Base-by-base conservation (phyloP, 2,113 vertebrate species). In the Colossoma macropomum region DNA sequence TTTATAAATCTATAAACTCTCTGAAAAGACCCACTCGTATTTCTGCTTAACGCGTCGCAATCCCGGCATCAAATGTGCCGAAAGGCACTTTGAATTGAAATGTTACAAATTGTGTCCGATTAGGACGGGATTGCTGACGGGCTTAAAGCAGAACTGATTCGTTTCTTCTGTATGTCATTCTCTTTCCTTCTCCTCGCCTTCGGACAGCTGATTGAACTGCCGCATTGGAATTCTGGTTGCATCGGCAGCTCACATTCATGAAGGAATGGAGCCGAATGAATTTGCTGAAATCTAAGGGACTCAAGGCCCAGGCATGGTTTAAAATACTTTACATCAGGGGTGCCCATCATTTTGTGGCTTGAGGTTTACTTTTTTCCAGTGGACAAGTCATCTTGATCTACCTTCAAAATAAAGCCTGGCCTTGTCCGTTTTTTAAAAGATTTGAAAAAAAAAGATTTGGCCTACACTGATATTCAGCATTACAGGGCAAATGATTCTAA, bases 1-100 rank as follows among this genome's bases (percentile, higher is more conserved):
- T 94, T 96, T 95, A 94, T 93, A 95, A 96, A 96, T 93, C 93
- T 94, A 94, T 95, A 95, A 96, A 96, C 95, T 94, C 95, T 92
- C 90, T 91, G 38, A 93, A 93, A 93, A 92, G 91, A 78, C 90
- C 92, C 94, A 94, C 93, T 92, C 92, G 94, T 94, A 90, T 91
- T 84, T 84, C 93, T 95, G 95, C 75, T 9, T 16, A 27, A 76
- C 63, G 92, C 90, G 81, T 95, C 92, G 86, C 92, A 94, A 94
- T 95, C 72, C 89, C 83, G 27, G 90, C 93, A 97, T 97, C 95
- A 97, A 96, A 97, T 93, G 86, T 87, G 87, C 95, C 88, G 90
- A 93, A 90, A 93, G 86, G 92, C 91, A 86, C 95, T 95, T 94
- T 91, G 91, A 95, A 95, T 90, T 94, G 89, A 92, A 96, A 94